Evolutionary conservation across 2,888 invertebrate genomes (phyloP), one percentile per base, ranked within the genome.

Genomic region (Salticus scenicus): DNA sequence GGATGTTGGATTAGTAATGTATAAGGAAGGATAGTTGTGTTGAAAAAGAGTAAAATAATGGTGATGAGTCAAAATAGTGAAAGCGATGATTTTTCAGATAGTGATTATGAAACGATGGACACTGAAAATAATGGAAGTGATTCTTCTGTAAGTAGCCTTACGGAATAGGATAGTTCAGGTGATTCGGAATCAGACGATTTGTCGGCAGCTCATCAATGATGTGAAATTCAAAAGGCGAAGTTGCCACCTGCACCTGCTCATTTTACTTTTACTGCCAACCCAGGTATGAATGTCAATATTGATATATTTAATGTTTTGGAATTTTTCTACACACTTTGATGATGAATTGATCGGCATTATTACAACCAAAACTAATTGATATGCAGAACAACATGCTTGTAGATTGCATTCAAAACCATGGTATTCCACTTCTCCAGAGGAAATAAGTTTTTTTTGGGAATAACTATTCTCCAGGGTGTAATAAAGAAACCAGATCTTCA

Each of bases 401-500:
- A 66, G 75, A 75, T 66, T 75, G 75, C 47, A 75, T 75, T 75
- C 47, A 75, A 75, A 66, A 75, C 42, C 66, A 47, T 75, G 74
- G 41, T 64, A 28, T 37, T 64, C 28, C 27, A 74, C 74, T 37
- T 37, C 37, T 37, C 37, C 4, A 37, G 10, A 37, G 4, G 37
- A 37, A 37, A 37, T 37, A 37, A 37, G 37, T 7, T 37, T 37
- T 37, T 37, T 37, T 37, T 37, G 10, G 37, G 37, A 37, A 37
- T 37, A 37, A 37, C 37, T 37, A 37, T 37, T 37, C 4, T 37
- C 37, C 37, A 37, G 10, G 37, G 37, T n/a, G n/a, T n/a, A n/a
- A n/a, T n/a, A n/a, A n/a, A n/a, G n/a, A n/a, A n/a, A n/a, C n/a
- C n/a, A n/a, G n/a, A n/a, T n/a, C n/a, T n/a, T n/a, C n/a, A n/a